Base-by-base conservation (phyloP, 2,888 invertebrate species). In the Bombyx huttoni region DNA sequence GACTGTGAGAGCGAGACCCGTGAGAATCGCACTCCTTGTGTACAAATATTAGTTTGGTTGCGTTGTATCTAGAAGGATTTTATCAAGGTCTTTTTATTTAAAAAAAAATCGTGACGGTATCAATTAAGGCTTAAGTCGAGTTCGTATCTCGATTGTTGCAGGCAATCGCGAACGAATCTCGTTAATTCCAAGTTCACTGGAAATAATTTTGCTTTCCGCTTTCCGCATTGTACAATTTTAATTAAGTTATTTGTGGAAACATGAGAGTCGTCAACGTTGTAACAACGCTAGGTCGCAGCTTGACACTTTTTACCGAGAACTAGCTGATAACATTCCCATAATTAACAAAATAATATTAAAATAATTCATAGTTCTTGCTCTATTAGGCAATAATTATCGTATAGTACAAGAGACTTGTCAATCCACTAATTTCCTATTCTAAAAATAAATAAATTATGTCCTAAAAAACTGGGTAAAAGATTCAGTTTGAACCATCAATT, bases 1-100 rank as follows among this genome's bases (percentile, higher is more conserved):
- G 72, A 58, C 76, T 75, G 78, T 75, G 81, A 73, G 79, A 75
- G 73, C 73, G 75, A 65, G 57, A 12, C 40, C 73, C 84, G 85
- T 85, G 85, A 81, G 84, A 85, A 85, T 72, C 73, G 65, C 70
- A 60, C 61, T 64, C 53, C 57, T 56, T 57, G 49, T 54, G 52
- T 54, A 54, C 60, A 62, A 61, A 64, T 67, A 68, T 68, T 64
- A 67, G 66, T 58, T 60, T 57, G 56, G 57, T 59, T 54, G 57
- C 60, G 13, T 48, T 49, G 46, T 51, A 34, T 47, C 49, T 55
- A 51, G 50, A 51, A 54, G 46, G 48, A 45, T 51, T 63, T 58
- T 47, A 52, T 49, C 33, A 45, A 49, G 51, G 13, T 48, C 9
- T 10, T 6, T 46, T 47, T 47, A 47, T 8, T 14, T 13, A 13